A percentile compares a stretch with the other conserved stretches of the same genome.
Evolutionary conservation across 2,888 invertebrate species (phyloP).

Genomic region (Thereva unica): DNA sequence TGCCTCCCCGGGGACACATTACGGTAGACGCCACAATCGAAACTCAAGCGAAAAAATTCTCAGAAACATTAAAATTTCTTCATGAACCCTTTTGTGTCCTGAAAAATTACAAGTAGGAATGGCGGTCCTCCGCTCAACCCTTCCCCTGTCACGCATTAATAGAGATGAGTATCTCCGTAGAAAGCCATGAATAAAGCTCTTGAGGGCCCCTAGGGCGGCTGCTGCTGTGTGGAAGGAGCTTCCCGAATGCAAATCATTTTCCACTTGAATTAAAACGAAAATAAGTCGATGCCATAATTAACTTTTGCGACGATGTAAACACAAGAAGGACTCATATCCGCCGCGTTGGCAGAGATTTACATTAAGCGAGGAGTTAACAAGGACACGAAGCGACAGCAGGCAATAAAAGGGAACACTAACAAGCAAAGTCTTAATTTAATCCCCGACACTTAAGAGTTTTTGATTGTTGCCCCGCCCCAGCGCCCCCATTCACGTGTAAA

Average conservation of each 20-base stretch:
- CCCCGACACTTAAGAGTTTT: slow-evolving; percentile 8
- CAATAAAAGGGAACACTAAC: neutral
- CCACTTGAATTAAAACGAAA: slow-evolving; percentile 46
- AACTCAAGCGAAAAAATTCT: slow-evolving; percentile 29
- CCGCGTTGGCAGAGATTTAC: slow-evolving; percentile 15
- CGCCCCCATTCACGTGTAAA: too few species aligned
- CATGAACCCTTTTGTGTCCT: slow-evolving; percentile 31
- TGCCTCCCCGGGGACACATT: slow-evolving; percentile 29
- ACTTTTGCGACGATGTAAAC: slow-evolving; percentile 44
- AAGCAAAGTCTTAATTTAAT: slow-evolving; percentile 25
- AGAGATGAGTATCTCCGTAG: slow-evolving; percentile 25
- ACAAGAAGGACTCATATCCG: slow-evolving; percentile 25
- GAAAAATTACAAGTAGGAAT: too few species aligned
- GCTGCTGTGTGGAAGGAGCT: slow-evolving; percentile 7
- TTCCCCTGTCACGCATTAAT: slow-evolving; percentile 17
- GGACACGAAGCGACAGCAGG: slow-evolving; percentile 25
- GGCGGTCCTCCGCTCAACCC: slow-evolving; percentile 1
- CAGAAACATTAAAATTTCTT: slow-evolving; percentile 32
- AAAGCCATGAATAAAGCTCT: slow-evolving; percentile 28
- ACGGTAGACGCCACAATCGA: slow-evolving; percentile 27
- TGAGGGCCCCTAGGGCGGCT: neutral
- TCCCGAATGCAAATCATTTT: slow-evolving; percentile 45
- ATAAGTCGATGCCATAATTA: slow-evolving; percentile 45
- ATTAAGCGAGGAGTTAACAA: slow-evolving; percentile 23
- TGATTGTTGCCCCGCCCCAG: too few species aligned